These are phyloP conservation scores for Gambusia affinis DNA, from an alignment of 2,113 vertebrate genomes.

Conservation along the genomic window DNA sequence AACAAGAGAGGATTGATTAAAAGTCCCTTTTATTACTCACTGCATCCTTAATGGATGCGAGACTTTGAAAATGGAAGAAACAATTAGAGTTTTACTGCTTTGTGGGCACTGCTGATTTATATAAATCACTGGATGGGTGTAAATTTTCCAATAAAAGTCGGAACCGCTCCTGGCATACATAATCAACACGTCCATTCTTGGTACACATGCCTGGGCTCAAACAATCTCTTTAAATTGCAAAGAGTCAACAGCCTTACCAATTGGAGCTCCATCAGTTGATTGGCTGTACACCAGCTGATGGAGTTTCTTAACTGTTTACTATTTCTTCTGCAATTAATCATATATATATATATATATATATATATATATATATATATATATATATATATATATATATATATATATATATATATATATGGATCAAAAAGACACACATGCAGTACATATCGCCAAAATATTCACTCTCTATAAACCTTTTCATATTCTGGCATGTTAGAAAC, in stretches of 20 bases:
- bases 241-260: slow-evolving; percentile 61
- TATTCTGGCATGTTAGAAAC: background rate
- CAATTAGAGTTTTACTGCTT: slow-evolving; percentile 86
- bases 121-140: slow-evolving; percentile 83
- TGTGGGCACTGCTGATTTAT: slow-evolving; percentile 83
- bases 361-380: background rate
- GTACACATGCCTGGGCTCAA: slow-evolving; percentile 50
- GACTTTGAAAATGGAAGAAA: slow-evolving; percentile 85
- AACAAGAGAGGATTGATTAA: slow-evolving; percentile 84
- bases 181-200: slow-evolving; percentile 76
- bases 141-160: slow-evolving; percentile 82
- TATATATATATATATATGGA: background rate
- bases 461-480: background rate
- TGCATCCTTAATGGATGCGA: slow-evolving; percentile 82
- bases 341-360: background rate
- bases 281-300: slow-evolving; percentile 48
- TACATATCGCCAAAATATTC: background rate
- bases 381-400: background rate
- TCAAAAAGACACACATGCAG: background rate
- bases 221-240: slow-evolving; percentile 67
- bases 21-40: slow-evolving; percentile 82
- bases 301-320: slow-evolving; percentile 44
- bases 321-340: slow-evolving; percentile 43
- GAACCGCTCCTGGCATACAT: slow-evolving; percentile 78
- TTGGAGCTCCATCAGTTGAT: slow-evolving; percentile 55